Base-by-base conservation (phyloP, 2,797 vertebrate genomes). In the Eutrigla gurnardus region DNA sequence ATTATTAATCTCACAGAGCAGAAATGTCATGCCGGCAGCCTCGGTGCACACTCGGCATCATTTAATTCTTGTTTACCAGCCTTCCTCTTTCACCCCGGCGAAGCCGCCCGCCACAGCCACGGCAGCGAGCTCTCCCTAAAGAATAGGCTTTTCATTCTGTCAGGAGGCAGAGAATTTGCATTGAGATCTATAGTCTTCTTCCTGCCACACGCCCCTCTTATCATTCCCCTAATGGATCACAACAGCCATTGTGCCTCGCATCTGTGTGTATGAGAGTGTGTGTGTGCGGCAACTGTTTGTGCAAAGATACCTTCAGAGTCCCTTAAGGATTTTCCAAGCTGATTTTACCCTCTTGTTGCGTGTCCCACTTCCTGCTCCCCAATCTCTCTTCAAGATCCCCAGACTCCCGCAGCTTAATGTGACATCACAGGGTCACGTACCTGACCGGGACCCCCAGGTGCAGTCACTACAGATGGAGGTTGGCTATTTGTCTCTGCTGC, bases 1-100 rank as follows among this genome's bases (percentile, higher is more conserved):
- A 90, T 94, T 94, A 94, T 95, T 94, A 93, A 95, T 94, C 88
- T 91, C 83, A 72, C 72, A 8, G 77, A 90, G 86, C 85, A 90
- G 90, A 95, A 95, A 95, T 92, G 93, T 94, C 93, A 93, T 58
- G 63, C 70, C 52, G 75, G 77, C 82, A 86, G 89, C 71, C 84
- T 87, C 75, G 40, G 62, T 43, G 77, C 76, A 73, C 85, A 85
- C 72, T 62, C 71, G 13, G 70, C 89, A 84, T 92, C 86, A 87
- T 93, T 91, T 92, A 90, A 83, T 92, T 90, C 77, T 86, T 92
- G 92, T 94, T 94, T 94, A 92, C 89, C 79, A 82, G 88, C 75
- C 70, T 85, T 71, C 82, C 71, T 78, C 54, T 83, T 83, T 87
- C 40, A 72, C 70, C 81, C 75, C 54, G 47, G 73, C 73, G 85